These are phyloP conservation scores for Clistopyga incitator DNA, from an alignment of 2,888 invertebrate genomes.

Conservation along the genomic window DNA sequence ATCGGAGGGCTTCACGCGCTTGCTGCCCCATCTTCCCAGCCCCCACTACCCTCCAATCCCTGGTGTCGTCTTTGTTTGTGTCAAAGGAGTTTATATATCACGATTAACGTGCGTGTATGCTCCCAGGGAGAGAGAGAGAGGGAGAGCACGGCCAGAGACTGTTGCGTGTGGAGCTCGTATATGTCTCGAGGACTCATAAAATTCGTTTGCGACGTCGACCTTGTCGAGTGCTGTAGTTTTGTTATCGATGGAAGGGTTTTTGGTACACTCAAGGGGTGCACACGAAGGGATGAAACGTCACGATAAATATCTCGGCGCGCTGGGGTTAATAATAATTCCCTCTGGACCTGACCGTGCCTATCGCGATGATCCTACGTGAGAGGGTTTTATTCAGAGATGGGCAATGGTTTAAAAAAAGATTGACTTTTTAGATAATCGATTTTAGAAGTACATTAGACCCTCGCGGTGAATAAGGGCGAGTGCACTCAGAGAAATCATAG, in stretches of 20 bases:
- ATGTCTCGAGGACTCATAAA: slow-evolving; percentile 68
- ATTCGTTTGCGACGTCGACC: slow-evolving; percentile 21
- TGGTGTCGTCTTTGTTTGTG: slow-evolving; percentile 73
- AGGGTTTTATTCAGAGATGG: background rate
- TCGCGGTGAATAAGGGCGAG: too few relatives aligned
- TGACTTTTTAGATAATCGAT: background rate
- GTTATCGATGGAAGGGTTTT: slow-evolving; percentile 23
- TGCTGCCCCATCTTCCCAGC: background rate
- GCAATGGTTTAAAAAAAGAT: background rate
- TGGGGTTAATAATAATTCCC: slow-evolving; percentile 52
- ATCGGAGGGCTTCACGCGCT: slow-evolving; percentile 28
- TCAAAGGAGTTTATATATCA: slow-evolving; percentile 79
- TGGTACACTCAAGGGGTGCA: slow-evolving; percentile 25
- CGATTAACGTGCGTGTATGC: slow-evolving; percentile 77
- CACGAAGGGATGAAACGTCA: slow-evolving; percentile 7
- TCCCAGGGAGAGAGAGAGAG: slow-evolving; percentile 18
- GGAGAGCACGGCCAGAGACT: background rate
- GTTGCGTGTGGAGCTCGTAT: slow-evolving; percentile 59
- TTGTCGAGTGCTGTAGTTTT: slow-evolving; percentile 19
- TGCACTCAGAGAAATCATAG: too few relatives aligned
- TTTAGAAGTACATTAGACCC: too few relatives aligned
- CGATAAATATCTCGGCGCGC: slow-evolving; percentile 5
- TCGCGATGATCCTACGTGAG: slow-evolving; percentile 26
- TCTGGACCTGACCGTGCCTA: slow-evolving; percentile 23
- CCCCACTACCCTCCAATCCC: slow-evolving; percentile 21